Conservation (phyloP, 2,888 invertebrate genomes). For the Diabrotica balteata region DNA sequence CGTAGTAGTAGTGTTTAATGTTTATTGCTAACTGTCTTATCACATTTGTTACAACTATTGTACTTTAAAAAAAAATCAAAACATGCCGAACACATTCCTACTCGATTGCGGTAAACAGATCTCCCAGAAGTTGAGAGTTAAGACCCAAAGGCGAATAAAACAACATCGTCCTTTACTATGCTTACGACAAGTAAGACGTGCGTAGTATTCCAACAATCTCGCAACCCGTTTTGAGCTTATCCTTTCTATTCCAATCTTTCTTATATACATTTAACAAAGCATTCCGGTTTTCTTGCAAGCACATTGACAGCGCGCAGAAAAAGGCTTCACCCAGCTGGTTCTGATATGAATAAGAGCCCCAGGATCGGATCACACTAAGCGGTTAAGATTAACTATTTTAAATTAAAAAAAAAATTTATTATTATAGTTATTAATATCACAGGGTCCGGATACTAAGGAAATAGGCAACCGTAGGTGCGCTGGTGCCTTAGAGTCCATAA, state of each 20-base stretch:
- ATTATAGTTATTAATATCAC: too few species aligned
- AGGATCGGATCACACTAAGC: background rate
- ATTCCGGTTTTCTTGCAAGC: slow-evolving; percentile 4
- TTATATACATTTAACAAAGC: slow-evolving; percentile 14
- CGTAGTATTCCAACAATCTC: slow-evolving; percentile 10
- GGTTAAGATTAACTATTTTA: too few species aligned
- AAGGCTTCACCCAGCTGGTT: slow-evolving; percentile 11
- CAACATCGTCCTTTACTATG: slow-evolving; percentile 1
- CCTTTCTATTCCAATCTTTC: slow-evolving; percentile 8
- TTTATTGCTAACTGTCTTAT: too few species aligned
- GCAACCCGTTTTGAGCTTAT: background rate
- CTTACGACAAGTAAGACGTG: slow-evolving; percentile 2
- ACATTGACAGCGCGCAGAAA: slow-evolving; percentile 16
- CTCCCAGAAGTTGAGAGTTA: slow-evolving; percentile 9
- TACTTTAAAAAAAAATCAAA: too few species aligned
- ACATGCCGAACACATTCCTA: too few species aligned
- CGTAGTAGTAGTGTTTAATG: too few species aligned
- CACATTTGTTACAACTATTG: too few species aligned
- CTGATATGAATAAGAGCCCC: slow-evolving; percentile 1
- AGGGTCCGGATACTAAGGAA: too few species aligned
- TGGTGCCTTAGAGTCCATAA: too few species aligned
- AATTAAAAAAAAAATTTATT: too few species aligned
- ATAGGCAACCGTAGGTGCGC: too few species aligned
- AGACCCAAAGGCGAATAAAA: background rate
- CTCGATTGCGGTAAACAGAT: background rate